These are phyloP conservation scores for Ephestia elutella DNA, from an alignment of 1,140 invertebrate species.

Conservation along the genomic window DNA sequence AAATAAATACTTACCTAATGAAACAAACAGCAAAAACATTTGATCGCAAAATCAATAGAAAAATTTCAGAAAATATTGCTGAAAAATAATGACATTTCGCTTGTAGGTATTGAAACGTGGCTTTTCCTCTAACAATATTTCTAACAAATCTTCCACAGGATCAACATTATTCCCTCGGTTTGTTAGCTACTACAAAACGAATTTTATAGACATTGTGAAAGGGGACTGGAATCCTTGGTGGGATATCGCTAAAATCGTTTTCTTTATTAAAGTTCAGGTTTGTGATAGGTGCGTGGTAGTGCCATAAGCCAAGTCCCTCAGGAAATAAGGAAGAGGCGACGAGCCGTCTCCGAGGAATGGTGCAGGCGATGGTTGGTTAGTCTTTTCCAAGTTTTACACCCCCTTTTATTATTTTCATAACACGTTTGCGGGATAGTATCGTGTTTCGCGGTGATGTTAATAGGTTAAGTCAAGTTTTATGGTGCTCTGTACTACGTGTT, in stretches of 20 bases:
- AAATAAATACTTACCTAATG: too few species aligned
- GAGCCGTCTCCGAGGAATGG: slow-evolving; percentile 26
- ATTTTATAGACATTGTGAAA: slow-evolving; percentile 42
- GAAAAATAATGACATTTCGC: slow-evolving; percentile 1
- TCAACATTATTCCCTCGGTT: slow-evolving; percentile 30
- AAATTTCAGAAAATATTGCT: background rate
- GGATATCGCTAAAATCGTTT: slow-evolving; percentile 48
- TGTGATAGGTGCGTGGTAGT: slow-evolving; percentile 48
- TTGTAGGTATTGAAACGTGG: background rate
- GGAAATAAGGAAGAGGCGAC: slow-evolving; percentile 45
- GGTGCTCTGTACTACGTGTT: background rate
- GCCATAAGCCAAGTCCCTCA: slow-evolving; percentile 45
- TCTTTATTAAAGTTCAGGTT: slow-evolving; percentile 55
- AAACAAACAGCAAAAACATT: background rate
- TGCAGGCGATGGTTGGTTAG: slow-evolving; percentile 16
- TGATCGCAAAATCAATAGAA: too few species aligned
- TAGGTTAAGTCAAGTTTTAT: slow-evolving; percentile 5
- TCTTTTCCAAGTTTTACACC: slow-evolving; percentile 26
- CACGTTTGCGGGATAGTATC: slow-evolving; percentile 15
- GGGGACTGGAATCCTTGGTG: slow-evolving; percentile 34
- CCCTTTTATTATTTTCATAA: slow-evolving; percentile 41
- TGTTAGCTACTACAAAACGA: slow-evolving; percentile 37
- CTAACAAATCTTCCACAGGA: slow-evolving; percentile 9
- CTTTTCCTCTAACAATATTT: slow-evolving; percentile 2
- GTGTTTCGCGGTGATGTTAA: slow-evolving; percentile 10